Evolutionary conservation across 2,797 vertebrate genomes (phyloP), one percentile per base, ranked within the genome.

Genomic region (Tapera naevia): DNA sequence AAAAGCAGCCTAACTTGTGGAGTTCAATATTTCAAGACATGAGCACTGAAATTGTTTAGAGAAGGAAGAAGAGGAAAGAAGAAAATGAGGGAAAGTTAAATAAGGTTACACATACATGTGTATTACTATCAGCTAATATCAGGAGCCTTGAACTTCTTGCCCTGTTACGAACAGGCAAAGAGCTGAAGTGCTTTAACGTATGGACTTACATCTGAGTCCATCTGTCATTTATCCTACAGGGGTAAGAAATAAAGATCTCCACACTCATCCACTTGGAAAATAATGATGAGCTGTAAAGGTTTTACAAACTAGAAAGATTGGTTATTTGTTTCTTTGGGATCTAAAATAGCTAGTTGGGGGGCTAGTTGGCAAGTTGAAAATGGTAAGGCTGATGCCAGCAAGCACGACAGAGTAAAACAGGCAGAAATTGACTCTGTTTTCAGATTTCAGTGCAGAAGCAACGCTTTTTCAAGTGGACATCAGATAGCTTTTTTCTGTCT

Each of bases 1-100:
- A 98, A 97, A 97, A 93, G 79, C 82, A 93, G 91, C 92, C 91
- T 80, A 33, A 91, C 66, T 90, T 90, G 80, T 14, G 24, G 84
- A 96, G 93, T 96, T 97, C 94, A 92, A 24, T 71, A 91, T 95
- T 93, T 96, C 95, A 96, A 61, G 79, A 86, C 32, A 9, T 70
- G 85, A 86, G 43, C 64, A 91, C 61, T 83, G 75, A 79, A 88
- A 30, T n/a, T 28, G 78, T 74, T 90, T 86, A 46, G 76, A 67
- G 60, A 74, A 64, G 35, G 62, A 69, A 50, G 39, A 79, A 24
- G n/a, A 83, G 48, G 33, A 60, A 76, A 75, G 51, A 75, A 53
- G 46, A 69, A 50, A 22, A 66, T 57, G 35, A 80, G 41, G 17
- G 58, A 67, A 91, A 89, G 64, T 48, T 95, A 73, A 76, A 56